Conservation (phyloP, 1,140 invertebrate species). For the Calycopis cecrops region DNA sequence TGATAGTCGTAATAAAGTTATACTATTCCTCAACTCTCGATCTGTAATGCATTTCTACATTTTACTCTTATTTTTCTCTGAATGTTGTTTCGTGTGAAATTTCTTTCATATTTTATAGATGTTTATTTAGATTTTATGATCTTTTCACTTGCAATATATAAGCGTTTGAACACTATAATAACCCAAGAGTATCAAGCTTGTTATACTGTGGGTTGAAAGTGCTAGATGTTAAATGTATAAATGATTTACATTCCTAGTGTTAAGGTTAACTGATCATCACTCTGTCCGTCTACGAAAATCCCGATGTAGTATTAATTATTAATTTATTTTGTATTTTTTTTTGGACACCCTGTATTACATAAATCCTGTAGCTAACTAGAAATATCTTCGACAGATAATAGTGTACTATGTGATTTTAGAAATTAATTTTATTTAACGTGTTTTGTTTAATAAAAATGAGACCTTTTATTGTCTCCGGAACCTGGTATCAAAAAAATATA, state of each 20-base stretch:
- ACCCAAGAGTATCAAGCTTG: too few relatives aligned
- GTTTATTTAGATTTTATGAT: conserved; percentile 20
- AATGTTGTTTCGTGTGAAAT: conserved; percentile 11
- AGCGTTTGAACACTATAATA: background rate
- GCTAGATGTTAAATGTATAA: background rate
- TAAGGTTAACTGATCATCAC: conserved; percentile 42
- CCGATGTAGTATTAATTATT: conserved; percentile 31
- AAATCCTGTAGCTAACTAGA: conserved; percentile 69
- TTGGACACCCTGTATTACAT: conserved; percentile 58
- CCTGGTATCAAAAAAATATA: too few relatives aligned
- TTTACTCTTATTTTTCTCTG: conserved; percentile 22
- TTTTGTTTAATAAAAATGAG: background rate
- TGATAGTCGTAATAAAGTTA: background rate
- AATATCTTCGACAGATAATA: conserved; percentile 41
- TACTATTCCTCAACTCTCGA: conserved; percentile 30
- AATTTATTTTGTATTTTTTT: conserved; percentile 30
- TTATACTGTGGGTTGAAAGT: too few relatives aligned
- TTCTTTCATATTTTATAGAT: conserved; percentile 16
- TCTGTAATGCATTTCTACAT: conserved; percentile 34
- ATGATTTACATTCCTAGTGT: conserved; percentile 43
- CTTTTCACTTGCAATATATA: conserved; percentile 15
- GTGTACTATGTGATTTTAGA: background rate
- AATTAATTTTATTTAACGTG: conserved; percentile 10
- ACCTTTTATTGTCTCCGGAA: background rate
- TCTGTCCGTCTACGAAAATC: conserved; percentile 45